These are phyloP conservation scores for Zoanthus solanderi DNA, from an alignment of 92 coral and sea anemone genomes.

Conservation along the genomic window DNA sequence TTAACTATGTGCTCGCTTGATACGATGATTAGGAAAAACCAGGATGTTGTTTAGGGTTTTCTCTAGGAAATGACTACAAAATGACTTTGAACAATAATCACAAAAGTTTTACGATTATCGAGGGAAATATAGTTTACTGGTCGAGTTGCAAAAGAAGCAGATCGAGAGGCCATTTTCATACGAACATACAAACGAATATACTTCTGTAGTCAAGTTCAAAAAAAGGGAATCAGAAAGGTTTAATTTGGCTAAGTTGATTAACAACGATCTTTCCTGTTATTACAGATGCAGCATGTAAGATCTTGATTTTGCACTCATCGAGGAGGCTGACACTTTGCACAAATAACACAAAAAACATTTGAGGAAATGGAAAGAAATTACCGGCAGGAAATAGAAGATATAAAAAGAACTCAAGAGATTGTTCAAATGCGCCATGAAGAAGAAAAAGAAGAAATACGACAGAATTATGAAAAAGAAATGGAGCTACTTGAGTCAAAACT, in stretches of 20 bases:
- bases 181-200: slow-evolving; percentile 54
- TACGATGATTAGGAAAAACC: too few species aligned
- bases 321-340: slow-evolving; percentile 72
- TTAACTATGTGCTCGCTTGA: too few species aligned
- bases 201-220: not conserved
- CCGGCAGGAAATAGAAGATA: slow-evolving; percentile 57
- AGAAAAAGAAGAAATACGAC: slow-evolving; percentile 59
- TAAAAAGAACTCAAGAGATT: slow-evolving; percentile 66
- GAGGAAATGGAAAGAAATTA: slow-evolving; percentile 64
- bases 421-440: slow-evolving; percentile 62
- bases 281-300: slow-evolving; percentile 72
- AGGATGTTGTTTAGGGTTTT: too few species aligned
- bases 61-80: too few species aligned
- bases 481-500: slow-evolving; percentile 82
- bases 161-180: slow-evolving; percentile 73
- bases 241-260: slow-evolving; percentile 74
- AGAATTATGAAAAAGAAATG: slow-evolving; percentile 27
- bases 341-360: slow-evolving; percentile 73
- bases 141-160: slow-evolving; percentile 63
- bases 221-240: slow-evolving; percentile 62
- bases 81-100: too few species aligned
- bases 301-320: slow-evolving; percentile 77
- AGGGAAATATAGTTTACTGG: slow-evolving; percentile 66
- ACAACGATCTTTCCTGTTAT: slow-evolving; percentile 77
- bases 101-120: not conserved